Base-by-base conservation (phyloP, 2,888 invertebrate species). In the Zaprionus obscuricornis region DNA sequence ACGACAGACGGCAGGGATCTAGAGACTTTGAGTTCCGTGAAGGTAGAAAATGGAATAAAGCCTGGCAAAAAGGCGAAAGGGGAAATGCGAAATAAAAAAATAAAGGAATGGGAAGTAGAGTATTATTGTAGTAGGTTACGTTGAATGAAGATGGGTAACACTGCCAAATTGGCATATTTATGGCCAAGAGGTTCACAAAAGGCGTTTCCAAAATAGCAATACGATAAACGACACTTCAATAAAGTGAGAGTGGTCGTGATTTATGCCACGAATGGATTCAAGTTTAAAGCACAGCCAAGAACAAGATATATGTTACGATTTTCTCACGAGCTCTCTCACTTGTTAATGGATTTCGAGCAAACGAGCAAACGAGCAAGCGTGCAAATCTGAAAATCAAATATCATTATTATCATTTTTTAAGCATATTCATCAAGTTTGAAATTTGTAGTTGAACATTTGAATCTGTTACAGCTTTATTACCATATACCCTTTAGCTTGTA, bases 181-280 rank as follows among this genome's bases (percentile, higher is more conserved):
- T 78, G 83, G 39, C 70, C 70, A 52, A 59, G 59, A 63, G 70
- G 78, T 82, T 85, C 62, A 60, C 50, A 66, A 43, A 62, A 81
- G 69, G 69, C 83, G 79, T 52, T 66, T 74, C 75, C 71, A 70
- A 82, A 78, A 82, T 70, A 70, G 70, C 66, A 74, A 78, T 66
- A 67, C 85, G 76, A 78, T 78, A 78, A 78, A 78, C 83, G 75
- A 78, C 78, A 85, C 78, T 78, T 84, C 63, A 72, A 84, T 76
- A 76, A 84, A 84, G 69, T 84, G 73, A 62, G 51, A 39, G 36
- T 49, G 50, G 24, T 10, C 40, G 49, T 55, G 63, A 72, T 67
- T 67, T 67, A 67, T 67, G 49, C 57, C 71, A 45, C 52, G 34
- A 31, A 29, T 26, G 16, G 14, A 45, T 47, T 18, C 33, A 54